Base-by-base conservation (phyloP, 2,113 vertebrate genomes). In the Hoplias malabaricus region DNA sequence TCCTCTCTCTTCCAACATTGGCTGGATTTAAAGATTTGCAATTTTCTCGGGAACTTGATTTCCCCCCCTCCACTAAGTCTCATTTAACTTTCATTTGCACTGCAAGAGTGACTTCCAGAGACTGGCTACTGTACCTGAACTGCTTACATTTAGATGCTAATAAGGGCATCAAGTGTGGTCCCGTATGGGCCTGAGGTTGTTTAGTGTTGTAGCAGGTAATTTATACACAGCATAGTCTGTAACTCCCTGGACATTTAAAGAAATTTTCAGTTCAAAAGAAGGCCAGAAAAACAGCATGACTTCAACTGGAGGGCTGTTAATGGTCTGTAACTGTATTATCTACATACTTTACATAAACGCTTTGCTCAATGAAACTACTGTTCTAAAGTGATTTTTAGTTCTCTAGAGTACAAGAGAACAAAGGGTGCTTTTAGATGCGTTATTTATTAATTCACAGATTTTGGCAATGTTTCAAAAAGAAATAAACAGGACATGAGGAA, bases 231-330 rank as follows among this genome's bases (percentile, higher is more conserved):
- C 19, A 66, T 19, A 21, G 11, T 29, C 23, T 27, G 33, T 31
- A 74, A 3, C 21, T 25, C 23, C 43, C 42, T 53, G 12, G 61
- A 21, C 57, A 27, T 74, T 63, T 61, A 73, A 72, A 61, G 38
- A 25, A 33, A 12, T 74, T 36, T 62, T 62, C 10, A 46, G 27
- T 31, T 27, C 8, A 7, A 63, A 74, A 4, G 19, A 48, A 48
- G 5, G 10, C 42, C 1, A 38, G 11, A 23, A 19, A 3, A n/a
- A 8, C 2, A 33, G 21, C 5, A 1, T 29, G 34, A 59, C 54
- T 73, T 33, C 53, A 40, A 40, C 8, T 73, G 27, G 50, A 31
- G 69, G 69, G 16, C 33, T 53, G 13, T n/a, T n/a, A n/a, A n/a
- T n/a, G n/a, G 69, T 57, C 50, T 56, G 13, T 40, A 34, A 72